These are phyloP conservation scores for Mus spretus DNA, from an alignment of 2,797 vertebrate species.

Conservation along the genomic window DNA sequence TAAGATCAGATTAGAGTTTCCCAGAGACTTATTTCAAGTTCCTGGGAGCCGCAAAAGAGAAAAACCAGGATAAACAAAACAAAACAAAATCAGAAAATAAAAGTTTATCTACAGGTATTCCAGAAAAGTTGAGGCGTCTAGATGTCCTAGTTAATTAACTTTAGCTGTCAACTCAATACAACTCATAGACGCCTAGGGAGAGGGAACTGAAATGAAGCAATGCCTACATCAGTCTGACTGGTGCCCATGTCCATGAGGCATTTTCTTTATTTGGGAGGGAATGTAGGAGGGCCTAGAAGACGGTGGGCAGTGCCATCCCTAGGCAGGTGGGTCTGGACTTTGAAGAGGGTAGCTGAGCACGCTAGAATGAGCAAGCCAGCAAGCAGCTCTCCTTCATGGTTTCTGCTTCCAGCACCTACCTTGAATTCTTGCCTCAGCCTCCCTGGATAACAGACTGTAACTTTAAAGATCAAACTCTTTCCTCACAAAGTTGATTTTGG, in stretches of 20 bases:
- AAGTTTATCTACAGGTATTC: slow-evolving; percentile 27
- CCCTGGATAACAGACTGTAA: not conserved
- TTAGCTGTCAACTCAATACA: not conserved
- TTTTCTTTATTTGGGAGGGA: not conserved
- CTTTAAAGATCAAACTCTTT: not conserved
- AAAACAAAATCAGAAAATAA: not conserved
- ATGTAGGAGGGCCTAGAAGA: not conserved
- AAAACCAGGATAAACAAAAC: not conserved
- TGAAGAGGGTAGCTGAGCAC: not conserved
- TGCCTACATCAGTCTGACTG: not conserved
- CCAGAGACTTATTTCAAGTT: slow-evolving; percentile 40
- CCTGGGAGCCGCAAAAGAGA: not conserved
- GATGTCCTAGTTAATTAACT: not conserved
- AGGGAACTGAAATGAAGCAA: not conserved
- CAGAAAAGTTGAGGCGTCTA: slow-evolving; percentile 17
- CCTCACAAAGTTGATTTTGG: not conserved
- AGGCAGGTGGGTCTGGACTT: not conserved
- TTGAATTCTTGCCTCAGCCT: not conserved
- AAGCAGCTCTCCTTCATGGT: not conserved
- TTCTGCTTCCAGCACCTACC: not conserved
- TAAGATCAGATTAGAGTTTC: not conserved
- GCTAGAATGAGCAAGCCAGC: not conserved
- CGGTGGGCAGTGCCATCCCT: not conserved
- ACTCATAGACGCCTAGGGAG: not conserved
- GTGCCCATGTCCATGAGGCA: not conserved